phyloP scores from a whole-genome alignment of 2,797 vertebrate genomes.

The Acanthurus tractus region DNA sequence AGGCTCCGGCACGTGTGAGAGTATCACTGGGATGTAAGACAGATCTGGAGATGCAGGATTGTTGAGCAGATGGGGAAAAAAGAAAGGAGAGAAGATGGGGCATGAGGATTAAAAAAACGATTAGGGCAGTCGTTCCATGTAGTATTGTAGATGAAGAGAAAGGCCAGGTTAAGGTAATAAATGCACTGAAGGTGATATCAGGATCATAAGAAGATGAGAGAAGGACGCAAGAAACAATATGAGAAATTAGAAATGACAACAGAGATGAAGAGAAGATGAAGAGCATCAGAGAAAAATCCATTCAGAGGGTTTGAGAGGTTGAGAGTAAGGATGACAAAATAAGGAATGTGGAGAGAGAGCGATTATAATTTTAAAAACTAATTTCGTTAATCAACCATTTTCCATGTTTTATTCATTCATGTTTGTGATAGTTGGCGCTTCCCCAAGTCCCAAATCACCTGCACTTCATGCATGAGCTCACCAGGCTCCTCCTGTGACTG shows the following conservation, averaged over 20 bases:
- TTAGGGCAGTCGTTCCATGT: neutral
- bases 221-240: neutral
- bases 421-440: conserved; percentile 31
- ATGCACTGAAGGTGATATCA: neutral
- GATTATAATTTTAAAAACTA: conserved; percentile 21
- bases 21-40: neutral
- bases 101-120: neutral
- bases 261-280: conserved; percentile 21
- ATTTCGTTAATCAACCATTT: conserved; percentile 46
- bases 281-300: conserved; percentile 3
- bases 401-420: conserved; percentile 69
- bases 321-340: conserved; percentile 21
- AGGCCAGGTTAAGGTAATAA: neutral
- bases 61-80: neutral
- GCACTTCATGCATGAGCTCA: conserved; percentile 40
- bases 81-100: neutral
- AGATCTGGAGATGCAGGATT: neutral
- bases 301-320: conserved; percentile 18
- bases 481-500: conserved; percentile 50
- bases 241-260: conserved; percentile 34
- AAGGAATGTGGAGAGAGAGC: conserved; percentile 17
- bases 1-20: neutral
- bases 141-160: neutral
- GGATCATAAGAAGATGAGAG: neutral
- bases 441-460: conserved; percentile 43